A percentile compares a stretch with the other conserved stretches of the same genome.
phyloP scores from a whole-genome alignment of 2,113 vertebrate genomes.

The Chaetura pelagica region DNA sequence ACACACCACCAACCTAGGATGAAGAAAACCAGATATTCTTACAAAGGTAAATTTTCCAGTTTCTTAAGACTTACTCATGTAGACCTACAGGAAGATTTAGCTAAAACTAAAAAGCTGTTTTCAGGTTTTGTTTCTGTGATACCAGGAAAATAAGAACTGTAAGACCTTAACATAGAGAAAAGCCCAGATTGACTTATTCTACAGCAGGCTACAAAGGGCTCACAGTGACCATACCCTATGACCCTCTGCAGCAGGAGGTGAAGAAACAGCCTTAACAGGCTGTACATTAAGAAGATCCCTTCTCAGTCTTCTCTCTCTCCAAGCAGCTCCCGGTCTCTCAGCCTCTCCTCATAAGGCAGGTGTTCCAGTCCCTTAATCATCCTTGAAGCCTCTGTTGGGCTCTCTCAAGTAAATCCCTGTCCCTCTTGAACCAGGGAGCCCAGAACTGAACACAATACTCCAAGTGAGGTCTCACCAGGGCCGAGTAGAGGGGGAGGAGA shows the following conservation, averaged over 20 bases:
- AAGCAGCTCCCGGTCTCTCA: too few relatives aligned
- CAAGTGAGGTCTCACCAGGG: too few relatives aligned
- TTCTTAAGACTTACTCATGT: not conserved
- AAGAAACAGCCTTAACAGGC: not conserved
- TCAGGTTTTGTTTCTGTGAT: not conserved
- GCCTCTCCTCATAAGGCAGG: too few relatives aligned
- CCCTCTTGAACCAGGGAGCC: too few relatives aligned
- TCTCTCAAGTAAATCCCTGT: too few relatives aligned
- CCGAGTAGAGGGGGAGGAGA: too few relatives aligned
- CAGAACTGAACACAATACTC: too few relatives aligned
- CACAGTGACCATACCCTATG: accelerated
- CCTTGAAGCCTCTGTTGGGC: too few relatives aligned
- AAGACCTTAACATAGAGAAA: not conserved
- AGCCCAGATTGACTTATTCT: not conserved
- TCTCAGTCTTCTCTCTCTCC: too few relatives aligned
- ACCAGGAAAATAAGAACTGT: not conserved
- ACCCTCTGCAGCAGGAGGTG: not conserved
- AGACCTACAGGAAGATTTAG: not conserved
- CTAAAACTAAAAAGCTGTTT: not conserved
- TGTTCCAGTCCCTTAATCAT: too few relatives aligned
- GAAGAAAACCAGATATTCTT: not conserved
- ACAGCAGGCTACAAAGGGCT: not conserved
- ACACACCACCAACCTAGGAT: not conserved
- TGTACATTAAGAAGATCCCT: too few relatives aligned
- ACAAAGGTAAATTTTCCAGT: not conserved